A percentile compares a stretch with the other conserved stretches of the same genome.
These are phyloP conservation scores for Burhinus bistriatus DNA, from an alignment of 2,113 vertebrate species.

Conservation along the genomic window DNA sequence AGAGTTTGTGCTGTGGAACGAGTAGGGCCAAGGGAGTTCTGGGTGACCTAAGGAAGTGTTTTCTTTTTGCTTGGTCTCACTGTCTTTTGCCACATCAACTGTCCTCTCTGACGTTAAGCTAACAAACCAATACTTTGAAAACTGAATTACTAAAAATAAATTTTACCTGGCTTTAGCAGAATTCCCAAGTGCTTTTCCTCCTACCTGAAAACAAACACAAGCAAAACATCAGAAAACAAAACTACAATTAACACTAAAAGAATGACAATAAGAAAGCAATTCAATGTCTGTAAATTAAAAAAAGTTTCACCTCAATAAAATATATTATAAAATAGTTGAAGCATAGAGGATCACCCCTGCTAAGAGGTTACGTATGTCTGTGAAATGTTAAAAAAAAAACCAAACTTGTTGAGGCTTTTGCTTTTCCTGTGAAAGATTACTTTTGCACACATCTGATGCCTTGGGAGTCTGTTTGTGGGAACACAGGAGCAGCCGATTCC, in stretches of 20 bases:
- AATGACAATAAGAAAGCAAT: background rate
- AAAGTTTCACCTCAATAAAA: background rate
- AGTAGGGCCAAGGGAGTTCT: background rate
- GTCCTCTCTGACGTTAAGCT: background rate
- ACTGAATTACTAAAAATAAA: background rate
- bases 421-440: background rate
- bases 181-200: background rate
- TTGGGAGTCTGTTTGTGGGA: background rate
- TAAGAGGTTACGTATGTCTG: background rate
- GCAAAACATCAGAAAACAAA: background rate
- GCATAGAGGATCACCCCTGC: background rate
- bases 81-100: background rate
- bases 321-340: background rate
- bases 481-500: background rate
- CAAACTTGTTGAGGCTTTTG: background rate
- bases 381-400: background rate
- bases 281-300: background rate
- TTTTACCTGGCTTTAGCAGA: background rate
- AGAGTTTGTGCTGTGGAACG: background rate
- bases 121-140: background rate
- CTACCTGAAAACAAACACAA: background rate
- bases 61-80: background rate
- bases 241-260: background rate
- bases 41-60: background rate
- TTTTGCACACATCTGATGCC: background rate